These are phyloP conservation scores for Colossoma macropomum DNA, from an alignment of 2,113 vertebrate genomes.

Conservation along the genomic window DNA sequence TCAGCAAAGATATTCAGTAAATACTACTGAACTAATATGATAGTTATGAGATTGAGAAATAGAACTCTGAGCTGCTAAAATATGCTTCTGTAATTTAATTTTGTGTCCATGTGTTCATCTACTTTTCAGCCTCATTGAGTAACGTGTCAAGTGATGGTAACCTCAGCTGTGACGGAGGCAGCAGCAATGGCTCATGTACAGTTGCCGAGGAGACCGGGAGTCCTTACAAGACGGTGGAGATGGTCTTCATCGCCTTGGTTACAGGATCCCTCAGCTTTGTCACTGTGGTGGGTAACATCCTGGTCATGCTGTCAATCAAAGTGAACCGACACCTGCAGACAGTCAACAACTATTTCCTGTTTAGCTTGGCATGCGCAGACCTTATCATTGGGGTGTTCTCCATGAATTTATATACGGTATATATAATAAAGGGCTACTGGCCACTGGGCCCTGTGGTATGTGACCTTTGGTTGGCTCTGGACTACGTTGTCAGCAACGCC, in stretches of 20 bases:
- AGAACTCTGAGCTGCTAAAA: not conserved
- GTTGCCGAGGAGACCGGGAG: conserved; percentile 66
- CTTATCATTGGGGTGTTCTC: conserved; percentile 96
- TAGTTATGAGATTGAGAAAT: too few species aligned
- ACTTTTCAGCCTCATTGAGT: conserved; percentile 74
- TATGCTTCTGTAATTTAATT: not conserved
- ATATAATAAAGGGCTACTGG: conserved; percentile 97
- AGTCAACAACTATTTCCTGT: conserved; percentile 98
- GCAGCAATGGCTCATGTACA: conserved; percentile 75
- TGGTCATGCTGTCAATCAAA: conserved; percentile 99
- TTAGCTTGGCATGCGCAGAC: conserved; percentile 94
- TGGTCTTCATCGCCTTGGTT: conserved; percentile 94
- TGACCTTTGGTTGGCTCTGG: conserved; percentile 94
- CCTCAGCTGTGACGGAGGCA: conserved; percentile 78
- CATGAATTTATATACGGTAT: conserved; percentile 97
- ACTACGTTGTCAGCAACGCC: conserved; percentile 96
- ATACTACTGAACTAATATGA: too few species aligned
- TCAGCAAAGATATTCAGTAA: too few species aligned
- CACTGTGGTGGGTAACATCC: conserved; percentile 94
- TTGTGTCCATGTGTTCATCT: conserved; percentile 27
- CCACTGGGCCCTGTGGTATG: conserved; percentile 94
- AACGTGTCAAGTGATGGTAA: conserved; percentile 81
- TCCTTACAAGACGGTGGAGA: conserved; percentile 91
- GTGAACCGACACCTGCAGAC: conserved; percentile 98
- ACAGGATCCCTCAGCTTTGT: conserved; percentile 95